phyloP scores from a whole-genome alignment of 2,888 invertebrate genomes.

The Sussaba pulchella region DNA sequence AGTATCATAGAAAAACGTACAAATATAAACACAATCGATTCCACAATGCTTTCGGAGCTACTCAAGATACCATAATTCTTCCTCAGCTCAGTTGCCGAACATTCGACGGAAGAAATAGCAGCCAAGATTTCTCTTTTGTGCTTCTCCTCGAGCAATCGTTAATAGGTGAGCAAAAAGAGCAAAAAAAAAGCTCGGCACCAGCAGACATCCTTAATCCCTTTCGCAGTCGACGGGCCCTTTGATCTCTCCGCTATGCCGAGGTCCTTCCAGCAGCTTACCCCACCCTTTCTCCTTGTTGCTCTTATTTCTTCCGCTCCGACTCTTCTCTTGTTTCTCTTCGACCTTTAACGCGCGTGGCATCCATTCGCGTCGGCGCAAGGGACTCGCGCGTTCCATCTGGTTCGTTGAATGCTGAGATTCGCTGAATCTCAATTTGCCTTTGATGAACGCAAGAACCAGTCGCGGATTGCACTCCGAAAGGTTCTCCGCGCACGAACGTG shows the following conservation, averaged over 20 bases:
- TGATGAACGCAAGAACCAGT: constrained; percentile 12
- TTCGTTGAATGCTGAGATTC: constrained; percentile 35
- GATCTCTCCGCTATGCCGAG: constrained; percentile 37
- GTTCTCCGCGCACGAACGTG: neutral
- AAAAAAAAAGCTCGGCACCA: neutral
- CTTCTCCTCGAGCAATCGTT: neutral
- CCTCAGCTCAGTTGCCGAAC: neutral
- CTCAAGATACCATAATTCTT: neutral
- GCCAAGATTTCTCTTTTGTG: constrained; percentile 1
- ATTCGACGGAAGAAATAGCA: neutral
- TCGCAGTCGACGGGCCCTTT: constrained; percentile 42
- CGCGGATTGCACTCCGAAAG: neutral
- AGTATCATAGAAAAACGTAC: too few relatives aligned
- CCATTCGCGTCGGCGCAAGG: neutral
- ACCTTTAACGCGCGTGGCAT: constrained; percentile 6
- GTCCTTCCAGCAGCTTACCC: constrained; percentile 5
- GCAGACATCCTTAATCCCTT: constrained; percentile 39
- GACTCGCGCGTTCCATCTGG: neutral
- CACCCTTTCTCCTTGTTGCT: neutral
- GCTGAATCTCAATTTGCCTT: constrained; percentile 57
- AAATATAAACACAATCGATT: neutral
- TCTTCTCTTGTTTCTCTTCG: constrained; percentile 3
- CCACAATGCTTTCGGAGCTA: neutral
- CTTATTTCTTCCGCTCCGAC: neutral
- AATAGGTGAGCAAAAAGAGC: neutral